Percentiles rank a stretch among this genome's conserved stretches.
phyloP scores from a whole-genome alignment of 1,140 invertebrate genomes.

The Mya arenaria region DNA sequence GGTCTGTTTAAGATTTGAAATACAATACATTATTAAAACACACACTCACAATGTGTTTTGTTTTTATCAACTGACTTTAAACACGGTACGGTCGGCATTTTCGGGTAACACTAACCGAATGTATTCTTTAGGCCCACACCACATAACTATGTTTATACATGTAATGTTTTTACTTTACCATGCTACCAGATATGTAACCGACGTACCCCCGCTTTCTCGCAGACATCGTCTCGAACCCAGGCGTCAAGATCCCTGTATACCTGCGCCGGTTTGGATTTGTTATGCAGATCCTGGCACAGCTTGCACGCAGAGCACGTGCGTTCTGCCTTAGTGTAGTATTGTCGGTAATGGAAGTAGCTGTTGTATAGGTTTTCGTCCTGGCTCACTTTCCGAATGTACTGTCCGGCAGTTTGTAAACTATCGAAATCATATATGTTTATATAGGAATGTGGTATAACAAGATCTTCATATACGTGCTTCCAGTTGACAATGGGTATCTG shows the following conservation, averaged over 20 bases:
- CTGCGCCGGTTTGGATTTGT: constrained; percentile 60
- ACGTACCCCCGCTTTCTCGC: constrained; percentile 45
- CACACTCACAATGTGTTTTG: too few species aligned
- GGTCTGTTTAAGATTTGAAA: too few species aligned
- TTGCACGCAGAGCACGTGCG: constrained; percentile 60
- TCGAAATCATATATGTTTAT: constrained; percentile 98
- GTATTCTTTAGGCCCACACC: too few species aligned
- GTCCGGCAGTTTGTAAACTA: constrained; percentile 90
- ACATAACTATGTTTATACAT: too few species aligned
- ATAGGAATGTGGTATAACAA: constrained; percentile 86
- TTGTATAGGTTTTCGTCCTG: constrained; percentile 73
- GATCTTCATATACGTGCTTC: constrained; percentile 73
- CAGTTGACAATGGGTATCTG: constrained; percentile 75
- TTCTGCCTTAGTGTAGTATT: constrained; percentile 58
- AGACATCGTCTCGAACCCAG: constrained; percentile 68
- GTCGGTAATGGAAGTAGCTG: constrained; percentile 77
- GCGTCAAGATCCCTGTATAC: constrained; percentile 68
- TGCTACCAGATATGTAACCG: too few species aligned
- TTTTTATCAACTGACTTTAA: too few species aligned
- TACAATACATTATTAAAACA: too few species aligned
- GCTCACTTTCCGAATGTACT: constrained; percentile 87
- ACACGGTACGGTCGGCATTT: too few species aligned
- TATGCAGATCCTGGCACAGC: constrained; percentile 66
- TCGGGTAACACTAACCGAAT: too few species aligned
- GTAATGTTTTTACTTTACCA: too few species aligned